Percentiles rank a stretch among this genome's conserved stretches.
Evolutionary conservation across 2,888 invertebrate genomes (phyloP).

Genomic region (Meiosimyza platycephala): DNA sequence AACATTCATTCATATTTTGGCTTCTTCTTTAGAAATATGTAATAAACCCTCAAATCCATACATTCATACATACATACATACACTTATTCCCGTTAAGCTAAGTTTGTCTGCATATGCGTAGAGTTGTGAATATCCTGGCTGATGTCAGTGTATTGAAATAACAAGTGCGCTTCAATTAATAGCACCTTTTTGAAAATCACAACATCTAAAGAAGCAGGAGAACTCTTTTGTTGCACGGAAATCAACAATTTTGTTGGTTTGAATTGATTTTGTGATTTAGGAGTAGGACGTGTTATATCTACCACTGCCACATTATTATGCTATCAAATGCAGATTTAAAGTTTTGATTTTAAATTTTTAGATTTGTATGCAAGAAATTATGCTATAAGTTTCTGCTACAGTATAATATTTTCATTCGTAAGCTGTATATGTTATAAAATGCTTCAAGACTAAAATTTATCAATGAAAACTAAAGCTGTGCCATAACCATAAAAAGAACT

Average conservation of each 20-base stretch:
- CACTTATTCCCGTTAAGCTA: constrained; percentile 43
- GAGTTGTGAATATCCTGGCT: background rate
- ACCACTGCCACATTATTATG: too few relatives aligned
- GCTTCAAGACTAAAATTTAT: too few relatives aligned
- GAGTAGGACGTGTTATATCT: too few relatives aligned
- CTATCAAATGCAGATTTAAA: too few relatives aligned
- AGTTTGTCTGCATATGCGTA: constrained; percentile 28
- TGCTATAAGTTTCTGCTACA: too few relatives aligned
- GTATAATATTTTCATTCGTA: too few relatives aligned
- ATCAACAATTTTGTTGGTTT: background rate
- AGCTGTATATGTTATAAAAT: too few relatives aligned
- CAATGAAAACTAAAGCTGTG: too few relatives aligned
- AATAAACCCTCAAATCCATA: constrained; percentile 13
- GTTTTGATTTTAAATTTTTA: too few relatives aligned
- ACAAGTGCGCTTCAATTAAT: constrained; percentile 56
- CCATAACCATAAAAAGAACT: too few relatives aligned
- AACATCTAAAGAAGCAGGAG: background rate
- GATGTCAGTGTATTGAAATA: constrained; percentile 40
- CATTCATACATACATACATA: constrained; percentile 33
- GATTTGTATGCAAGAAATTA: too few relatives aligned
- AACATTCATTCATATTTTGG: constrained; percentile 16
- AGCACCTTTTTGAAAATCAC: constrained; percentile 54
- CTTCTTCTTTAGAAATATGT: constrained; percentile 12
- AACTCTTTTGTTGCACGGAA: constrained; percentile 13
- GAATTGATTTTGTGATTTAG: background rate